Evolutionary conservation across 2,113 vertebrate genomes (phyloP).

Genomic region (Phodopus roborovskii): DNA sequence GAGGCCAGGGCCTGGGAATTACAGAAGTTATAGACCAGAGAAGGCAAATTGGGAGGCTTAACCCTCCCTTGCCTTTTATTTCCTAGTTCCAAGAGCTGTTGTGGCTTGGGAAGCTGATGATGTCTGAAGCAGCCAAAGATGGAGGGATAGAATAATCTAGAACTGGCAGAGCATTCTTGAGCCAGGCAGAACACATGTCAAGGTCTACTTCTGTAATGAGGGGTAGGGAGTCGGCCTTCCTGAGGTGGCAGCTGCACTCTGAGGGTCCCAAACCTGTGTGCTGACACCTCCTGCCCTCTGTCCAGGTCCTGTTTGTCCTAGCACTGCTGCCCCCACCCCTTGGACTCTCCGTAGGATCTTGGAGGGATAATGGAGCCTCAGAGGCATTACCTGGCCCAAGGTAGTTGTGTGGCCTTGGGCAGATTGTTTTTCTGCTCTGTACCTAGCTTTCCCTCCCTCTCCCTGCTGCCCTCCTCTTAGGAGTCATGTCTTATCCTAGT

Average conservation of each 20-base stretch:
- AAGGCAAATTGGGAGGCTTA: neutral
- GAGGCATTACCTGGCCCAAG: neutral
- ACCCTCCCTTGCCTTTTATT: neutral
- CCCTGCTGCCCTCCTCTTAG: neutral
- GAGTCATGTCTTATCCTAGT: neutral
- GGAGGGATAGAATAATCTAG: neutral
- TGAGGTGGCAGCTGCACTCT: neutral
- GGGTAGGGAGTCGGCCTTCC: neutral
- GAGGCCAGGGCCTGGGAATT: neutral
- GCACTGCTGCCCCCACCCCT: neutral
- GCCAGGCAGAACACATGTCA: fast-evolving
- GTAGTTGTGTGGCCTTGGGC: neutral
- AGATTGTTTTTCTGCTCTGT: neutral
- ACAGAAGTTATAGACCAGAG: neutral
- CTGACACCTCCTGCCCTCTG: neutral
- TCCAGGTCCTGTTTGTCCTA: neutral
- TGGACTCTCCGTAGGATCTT: neutral
- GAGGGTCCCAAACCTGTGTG: neutral
- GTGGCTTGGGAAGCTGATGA: neutral
- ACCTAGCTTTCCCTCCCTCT: neutral
- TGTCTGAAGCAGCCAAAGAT: neutral
- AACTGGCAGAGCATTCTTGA: neutral
- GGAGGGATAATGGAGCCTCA: neutral
- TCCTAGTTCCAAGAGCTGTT: too few species aligned
- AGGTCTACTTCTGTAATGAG: too few species aligned